Percentiles rank a stretch among this genome's conserved stretches.
phyloP scores from a whole-genome alignment of 2,797 vertebrate genomes.

The Dermochelys coriacea region DNA sequence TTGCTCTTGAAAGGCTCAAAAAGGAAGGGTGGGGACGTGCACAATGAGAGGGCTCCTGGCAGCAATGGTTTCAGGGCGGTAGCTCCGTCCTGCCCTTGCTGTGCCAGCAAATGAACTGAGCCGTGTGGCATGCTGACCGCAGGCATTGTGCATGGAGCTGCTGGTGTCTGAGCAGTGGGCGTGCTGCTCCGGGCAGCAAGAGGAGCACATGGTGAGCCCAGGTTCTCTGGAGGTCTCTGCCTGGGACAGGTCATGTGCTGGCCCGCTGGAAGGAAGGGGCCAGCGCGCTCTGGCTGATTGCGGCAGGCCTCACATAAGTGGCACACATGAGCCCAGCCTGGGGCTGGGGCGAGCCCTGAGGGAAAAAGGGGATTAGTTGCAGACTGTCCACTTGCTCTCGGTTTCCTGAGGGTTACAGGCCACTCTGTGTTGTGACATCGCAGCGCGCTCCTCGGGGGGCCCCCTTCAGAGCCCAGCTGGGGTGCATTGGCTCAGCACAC shows the following conservation, averaged over 20 bases:
- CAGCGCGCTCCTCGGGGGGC: too few relatives aligned
- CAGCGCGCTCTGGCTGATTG: neutral
- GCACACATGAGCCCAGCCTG: too few relatives aligned
- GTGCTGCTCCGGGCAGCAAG: neutral
- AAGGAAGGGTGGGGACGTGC: fast-evolving
- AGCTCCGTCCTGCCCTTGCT: neutral
- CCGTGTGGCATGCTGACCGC: neutral
- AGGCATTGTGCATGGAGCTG: neutral
- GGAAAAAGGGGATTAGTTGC: neutral
- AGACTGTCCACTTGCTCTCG: neutral
- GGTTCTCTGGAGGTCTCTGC: neutral
- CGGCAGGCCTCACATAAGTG: neutral
- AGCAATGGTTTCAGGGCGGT: neutral
- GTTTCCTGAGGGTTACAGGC: neutral
- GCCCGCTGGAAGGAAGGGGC: neutral
- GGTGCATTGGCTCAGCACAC: too few relatives aligned
- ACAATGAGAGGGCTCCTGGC: fast-evolving
- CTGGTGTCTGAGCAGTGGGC: neutral
- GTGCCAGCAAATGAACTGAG: neutral
- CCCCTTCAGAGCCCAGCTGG: too few relatives aligned
- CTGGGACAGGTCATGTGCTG: neutral
- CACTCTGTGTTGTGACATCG: too few relatives aligned
- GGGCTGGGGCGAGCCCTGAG: neutral
- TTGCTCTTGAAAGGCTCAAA: fast-evolving
- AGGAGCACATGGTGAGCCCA: too few relatives aligned